Conservation (phyloP, 2,888 invertebrate genomes). For the Lydus trimaculatus region DNA sequence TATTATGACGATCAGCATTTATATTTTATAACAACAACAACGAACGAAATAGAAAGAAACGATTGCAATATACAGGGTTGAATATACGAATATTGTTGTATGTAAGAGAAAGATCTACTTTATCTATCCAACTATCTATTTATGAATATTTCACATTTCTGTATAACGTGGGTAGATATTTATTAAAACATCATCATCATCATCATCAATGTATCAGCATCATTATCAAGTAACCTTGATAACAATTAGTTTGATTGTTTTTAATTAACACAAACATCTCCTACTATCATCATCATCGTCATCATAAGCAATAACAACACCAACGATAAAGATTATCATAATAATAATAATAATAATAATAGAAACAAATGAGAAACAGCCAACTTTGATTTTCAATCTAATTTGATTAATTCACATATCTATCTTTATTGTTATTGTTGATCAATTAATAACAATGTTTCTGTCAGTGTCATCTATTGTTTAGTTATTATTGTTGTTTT, state of each 20-base stretch:
- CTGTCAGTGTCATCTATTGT: background rate
- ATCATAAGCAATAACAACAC: background rate
- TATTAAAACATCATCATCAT: background rate
- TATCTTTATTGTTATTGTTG: conserved; percentile 7
- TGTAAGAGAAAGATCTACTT: too few species aligned
- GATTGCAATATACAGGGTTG: too few species aligned
- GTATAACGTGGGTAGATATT: background rate
- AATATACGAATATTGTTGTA: too few species aligned
- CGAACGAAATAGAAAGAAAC: too few species aligned
- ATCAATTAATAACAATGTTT: conserved; percentile 13
- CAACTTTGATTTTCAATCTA: too few species aligned
- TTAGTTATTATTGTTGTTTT: background rate
- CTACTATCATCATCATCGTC: background rate
- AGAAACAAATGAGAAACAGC: too few species aligned
- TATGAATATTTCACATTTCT: too few species aligned
- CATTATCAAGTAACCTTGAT: background rate
- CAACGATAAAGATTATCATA: background rate
- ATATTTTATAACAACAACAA: too few species aligned
- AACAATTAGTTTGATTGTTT: background rate
- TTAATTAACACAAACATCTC: conserved; percentile 19
- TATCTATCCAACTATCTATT: too few species aligned
- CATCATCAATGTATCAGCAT: background rate
- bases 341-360: background rate
- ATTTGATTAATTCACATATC: too few species aligned
- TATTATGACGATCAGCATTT: too few species aligned